Base-by-base conservation (phyloP, 2,888 invertebrate species). In the Lithophane socia region DNA sequence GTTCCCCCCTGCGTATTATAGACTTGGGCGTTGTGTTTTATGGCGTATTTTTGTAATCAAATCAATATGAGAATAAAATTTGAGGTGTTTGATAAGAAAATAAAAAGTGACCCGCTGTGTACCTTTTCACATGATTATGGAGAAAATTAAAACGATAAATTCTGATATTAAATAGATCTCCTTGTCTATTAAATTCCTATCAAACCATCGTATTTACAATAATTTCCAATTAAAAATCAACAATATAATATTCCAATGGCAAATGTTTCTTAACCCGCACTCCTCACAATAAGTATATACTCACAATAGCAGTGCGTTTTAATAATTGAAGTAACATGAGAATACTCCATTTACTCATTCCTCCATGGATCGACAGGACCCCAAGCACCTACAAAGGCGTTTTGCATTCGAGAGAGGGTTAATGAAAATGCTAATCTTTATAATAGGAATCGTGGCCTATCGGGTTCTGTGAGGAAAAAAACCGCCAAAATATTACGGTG, bases 361-460 rank as follows among this genome's bases (percentile, higher is more conserved):
- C 13, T 67, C 71, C 24, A 12, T 67, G 78, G 66, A 65, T 83
- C 42, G 42, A 77, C 78, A 77, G 76, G 87, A 82, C 81, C 80
- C 71, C 77, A 56, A 81, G 84, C 77, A 78, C 77, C 79, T 81
- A 86, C 88, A 86, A 88, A 88, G 79, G 89, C 86, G 82, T 88
- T 89, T 86, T 83, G 81, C 89, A 84, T 86, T 80, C 82, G 85
- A 82, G 86, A 80, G 86, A 77, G 88, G 87, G 88, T 90, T 91
- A 90, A 91, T 91, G 89, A 91, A 91, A 91, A 91, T 91, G 91
- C 90, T 90, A 91, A 91, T 91, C 84, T 83, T 69, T 61, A 74
- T 91, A 89, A 91, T 91, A 90, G 89, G 73, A 88, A 88, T 86
- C 91, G 90, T 91, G 91, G 88, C 89, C 88, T 91, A 91, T 91